A percentile compares a stretch with the other conserved stretches of the same genome.
These are phyloP conservation scores for Conus canariensis DNA, from an alignment of 2,888 invertebrate genomes.

Conservation along the genomic window DNA sequence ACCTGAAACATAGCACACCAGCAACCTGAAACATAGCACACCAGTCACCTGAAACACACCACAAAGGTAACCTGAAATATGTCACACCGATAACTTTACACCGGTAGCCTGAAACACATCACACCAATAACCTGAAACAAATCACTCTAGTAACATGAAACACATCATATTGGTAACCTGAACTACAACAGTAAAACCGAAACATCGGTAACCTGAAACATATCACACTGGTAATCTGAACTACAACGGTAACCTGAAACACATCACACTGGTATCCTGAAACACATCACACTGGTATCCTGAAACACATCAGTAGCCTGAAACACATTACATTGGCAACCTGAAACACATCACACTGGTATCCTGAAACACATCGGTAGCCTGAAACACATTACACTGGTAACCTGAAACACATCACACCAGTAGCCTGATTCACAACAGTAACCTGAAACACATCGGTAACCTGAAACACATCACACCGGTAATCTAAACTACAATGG, in stretches of 20 bases:
- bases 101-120: background rate
- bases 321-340: no score
- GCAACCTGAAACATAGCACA: background rate
- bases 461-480: slow-evolving; percentile 62
- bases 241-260: slow-evolving; percentile 69
- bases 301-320: background rate
- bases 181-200: background rate
- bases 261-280: background rate
- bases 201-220: background rate
- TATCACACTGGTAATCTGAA: background rate
- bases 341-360: no score
- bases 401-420: background rate
- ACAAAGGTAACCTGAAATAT: background rate
- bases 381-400: no score
- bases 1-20: slow-evolving; percentile 55
- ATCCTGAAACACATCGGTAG: no score
- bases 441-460: slow-evolving; percentile 52
- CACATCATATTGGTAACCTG: background rate
- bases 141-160: slow-evolving; percentile 69
- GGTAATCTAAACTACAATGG: background rate
- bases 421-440: no score
- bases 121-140: no score
- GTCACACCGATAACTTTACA: background rate
- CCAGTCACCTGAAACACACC: background rate
- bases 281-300: background rate